Evolutionary conservation across 2,797 vertebrate genomes (phyloP), one percentile per base, ranked within the genome.

Genomic region (Myotis daubentonii): DNA sequence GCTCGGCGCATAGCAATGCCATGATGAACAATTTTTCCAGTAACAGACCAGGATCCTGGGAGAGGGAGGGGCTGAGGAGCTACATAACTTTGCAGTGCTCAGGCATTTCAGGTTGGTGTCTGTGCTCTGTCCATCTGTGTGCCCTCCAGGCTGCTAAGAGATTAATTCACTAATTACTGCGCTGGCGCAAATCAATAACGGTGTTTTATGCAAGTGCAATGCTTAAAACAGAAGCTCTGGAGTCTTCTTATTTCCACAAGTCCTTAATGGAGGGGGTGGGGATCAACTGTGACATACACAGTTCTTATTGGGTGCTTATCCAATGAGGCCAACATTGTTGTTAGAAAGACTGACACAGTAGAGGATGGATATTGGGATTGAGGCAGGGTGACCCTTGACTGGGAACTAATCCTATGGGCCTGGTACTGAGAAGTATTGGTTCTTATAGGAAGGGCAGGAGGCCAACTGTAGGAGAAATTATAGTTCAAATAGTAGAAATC

Each of bases 91-190:
- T 28, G 13, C 8, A 57, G 20, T 17, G 8, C 5, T 38, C 16
- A 74, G 36, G 28, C 5, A 55, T 49, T 60, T 4, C 30, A 33
- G 25, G n/a, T n/a, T 15, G 19, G 13, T 17, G 0, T 25, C 7
- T 62, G 4, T 16, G n/a, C 57, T 65, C 28, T 15, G 47, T 72
- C 55, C 53, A 65, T 66, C 25, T 78, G 10, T 38, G 3, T n/a
- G 65, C 47, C 33, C 74, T 49, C 55, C 47, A 7, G 60, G 41
- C 41, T 60, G 49, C 87, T 33, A 30, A 89, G 79, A 86, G 95
- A 84, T 80, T 75, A 82, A 83, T 95, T 92, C 91, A 75, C 68
- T 93, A 93, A 95, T 88, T 83, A 83, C 53, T 30, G 6, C 0
- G 1, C 62, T 72, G 19, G 60, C 17, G 7, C 17, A 44, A 86